Conservation (phyloP, 2,888 invertebrate genomes). For the Cosmia trapezina region DNA sequence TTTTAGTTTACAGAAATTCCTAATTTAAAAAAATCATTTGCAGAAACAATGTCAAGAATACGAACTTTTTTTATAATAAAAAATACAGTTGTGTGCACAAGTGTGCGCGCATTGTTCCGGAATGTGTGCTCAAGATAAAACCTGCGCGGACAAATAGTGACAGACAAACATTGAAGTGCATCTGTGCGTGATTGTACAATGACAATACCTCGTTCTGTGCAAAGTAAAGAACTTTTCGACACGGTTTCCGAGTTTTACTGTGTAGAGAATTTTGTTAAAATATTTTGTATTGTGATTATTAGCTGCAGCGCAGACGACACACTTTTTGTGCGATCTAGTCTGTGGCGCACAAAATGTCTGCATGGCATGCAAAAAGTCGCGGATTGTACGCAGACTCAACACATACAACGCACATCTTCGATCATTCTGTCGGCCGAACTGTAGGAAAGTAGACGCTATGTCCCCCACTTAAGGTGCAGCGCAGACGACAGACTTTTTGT, state of each 20-base stretch:
- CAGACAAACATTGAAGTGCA: slow-evolving; percentile 46
- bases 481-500: too few species aligned
- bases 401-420: too few species aligned
- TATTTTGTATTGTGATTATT: background rate
- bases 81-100: slow-evolving; percentile 57
- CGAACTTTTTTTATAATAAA: slow-evolving; percentile 16
- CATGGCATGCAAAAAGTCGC: too few species aligned
- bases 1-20: background rate
- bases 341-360: too few species aligned
- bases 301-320: too few species aligned
- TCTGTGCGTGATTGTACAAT: slow-evolving; percentile 55
- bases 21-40: background rate
- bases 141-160: slow-evolving; percentile 47
- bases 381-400: too few species aligned
- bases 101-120: slow-evolving; percentile 40
- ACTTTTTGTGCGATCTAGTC: too few species aligned
- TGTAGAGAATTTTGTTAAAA: background rate
- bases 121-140: slow-evolving; percentile 57
- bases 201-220: slow-evolving; percentile 19
- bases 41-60: slow-evolving; percentile 10
- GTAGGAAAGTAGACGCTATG: too few species aligned
- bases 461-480: too few species aligned
- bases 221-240: slow-evolving; percentile 3
- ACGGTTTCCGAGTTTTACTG: background rate
- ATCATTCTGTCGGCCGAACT: too few species aligned